Conservation (phyloP, 2,797 vertebrate genomes). For the Anguilla megastoma region DNA sequence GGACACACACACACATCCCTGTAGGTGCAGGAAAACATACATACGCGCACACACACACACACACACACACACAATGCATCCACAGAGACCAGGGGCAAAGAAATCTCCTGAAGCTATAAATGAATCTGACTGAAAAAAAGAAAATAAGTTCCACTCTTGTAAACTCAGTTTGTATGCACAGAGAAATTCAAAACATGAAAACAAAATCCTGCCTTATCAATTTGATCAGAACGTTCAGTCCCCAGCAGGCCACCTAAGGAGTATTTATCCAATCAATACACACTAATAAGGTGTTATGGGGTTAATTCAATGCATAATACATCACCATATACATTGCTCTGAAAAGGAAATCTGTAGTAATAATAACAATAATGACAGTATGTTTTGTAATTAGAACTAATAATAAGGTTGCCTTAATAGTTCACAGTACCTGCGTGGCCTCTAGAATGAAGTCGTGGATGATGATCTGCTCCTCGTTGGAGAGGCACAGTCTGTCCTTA, state of each 20-base stretch:
- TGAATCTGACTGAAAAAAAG: background rate
- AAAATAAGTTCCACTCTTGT: background rate
- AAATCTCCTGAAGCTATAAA: background rate
- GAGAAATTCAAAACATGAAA: background rate
- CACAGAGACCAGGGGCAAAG: background rate
- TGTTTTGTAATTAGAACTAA: background rate
- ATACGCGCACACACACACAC: too few species aligned
- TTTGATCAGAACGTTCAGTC: background rate
- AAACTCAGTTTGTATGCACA: background rate
- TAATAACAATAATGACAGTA: background rate
- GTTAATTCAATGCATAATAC: background rate
- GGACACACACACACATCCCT: background rate
- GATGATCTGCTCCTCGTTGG: conserved; percentile 97
- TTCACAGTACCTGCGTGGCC: conserved; percentile 84
- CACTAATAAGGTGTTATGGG: background rate
- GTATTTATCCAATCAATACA: background rate
- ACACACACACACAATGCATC: conserved; percentile 59
- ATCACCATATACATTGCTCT: background rate
- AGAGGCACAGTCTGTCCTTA: conserved; percentile 97
- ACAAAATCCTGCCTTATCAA: background rate
- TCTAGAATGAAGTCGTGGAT: conserved; percentile 99
- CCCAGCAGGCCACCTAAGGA: background rate
- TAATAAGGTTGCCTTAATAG: background rate
- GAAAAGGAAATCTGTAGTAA: background rate
- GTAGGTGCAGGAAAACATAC: conserved; percentile 27